Evolutionary conservation across 2,113 vertebrate species (phyloP).

Genomic region (Seriola aureovittata): DNA sequence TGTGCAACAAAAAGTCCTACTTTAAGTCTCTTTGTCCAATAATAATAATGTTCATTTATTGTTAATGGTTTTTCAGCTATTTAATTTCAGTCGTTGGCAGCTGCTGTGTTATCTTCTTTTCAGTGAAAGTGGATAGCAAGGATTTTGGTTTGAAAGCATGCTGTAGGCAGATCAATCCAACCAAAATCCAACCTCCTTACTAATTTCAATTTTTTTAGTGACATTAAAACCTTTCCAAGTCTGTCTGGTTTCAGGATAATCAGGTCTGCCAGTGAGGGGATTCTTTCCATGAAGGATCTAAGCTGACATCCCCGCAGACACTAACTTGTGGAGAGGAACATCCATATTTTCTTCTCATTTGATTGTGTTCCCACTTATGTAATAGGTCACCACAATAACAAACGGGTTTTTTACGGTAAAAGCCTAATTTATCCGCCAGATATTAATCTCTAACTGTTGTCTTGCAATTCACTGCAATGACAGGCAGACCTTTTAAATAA

Average conservation of each 20-base stretch:
- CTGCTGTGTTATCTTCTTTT: not conserved
- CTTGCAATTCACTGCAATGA: constrained; percentile 73
- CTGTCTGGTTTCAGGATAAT: constrained; percentile 55
- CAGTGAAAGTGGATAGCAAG: not conserved
- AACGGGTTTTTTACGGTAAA: constrained; percentile 67
- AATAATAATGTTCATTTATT: not conserved
- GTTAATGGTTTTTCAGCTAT: not conserved
- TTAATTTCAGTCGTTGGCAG: constrained; percentile 21
- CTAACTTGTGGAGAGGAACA: constrained; percentile 30
- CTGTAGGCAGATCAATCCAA: constrained; percentile 12
- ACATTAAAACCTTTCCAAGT: constrained; percentile 33
- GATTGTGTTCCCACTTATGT: constrained; percentile 43
- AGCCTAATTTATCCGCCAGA: constrained; percentile 69
- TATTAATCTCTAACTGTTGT: constrained; percentile 76
- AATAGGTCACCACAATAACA: constrained; percentile 55
- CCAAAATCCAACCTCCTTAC: constrained; percentile 21
- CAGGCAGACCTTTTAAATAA: constrained; percentile 91
- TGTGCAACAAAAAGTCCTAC: not conserved
- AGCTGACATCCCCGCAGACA: constrained; percentile 46
- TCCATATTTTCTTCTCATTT: constrained; percentile 63
- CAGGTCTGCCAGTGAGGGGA: constrained; percentile 55
- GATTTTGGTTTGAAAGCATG: constrained; percentile 25
- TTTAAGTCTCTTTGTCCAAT: not conserved
- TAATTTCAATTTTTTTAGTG: constrained; percentile 39
- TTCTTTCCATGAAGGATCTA: constrained; percentile 61